A percentile compares a stretch with the other conserved stretches of the same genome.
These are phyloP conservation scores for Melolontha melolontha DNA, from an alignment of 2,888 invertebrate genomes.

Conservation along the genomic window DNA sequence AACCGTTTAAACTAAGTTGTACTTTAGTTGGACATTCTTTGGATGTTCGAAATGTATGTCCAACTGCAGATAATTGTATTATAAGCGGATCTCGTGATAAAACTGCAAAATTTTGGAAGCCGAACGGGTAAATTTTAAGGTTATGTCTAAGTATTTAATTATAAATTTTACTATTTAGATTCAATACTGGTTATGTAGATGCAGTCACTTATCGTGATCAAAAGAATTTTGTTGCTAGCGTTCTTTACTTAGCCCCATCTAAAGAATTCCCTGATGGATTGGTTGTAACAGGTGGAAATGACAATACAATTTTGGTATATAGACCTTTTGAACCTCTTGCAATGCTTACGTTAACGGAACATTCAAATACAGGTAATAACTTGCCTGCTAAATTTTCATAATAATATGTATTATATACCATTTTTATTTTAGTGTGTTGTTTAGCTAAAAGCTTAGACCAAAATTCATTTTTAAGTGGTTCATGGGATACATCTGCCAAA, in stretches of 20 bases:
- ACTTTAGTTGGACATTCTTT: constrained; percentile 83
- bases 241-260: constrained; percentile 81
- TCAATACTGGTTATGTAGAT: constrained; percentile 74
- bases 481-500: constrained; percentile 93
- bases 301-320: constrained; percentile 85
- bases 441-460: constrained; percentile 65
- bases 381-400: constrained; percentile 5
- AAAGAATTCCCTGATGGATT: constrained; percentile 79
- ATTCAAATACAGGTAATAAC: constrained; percentile 76
- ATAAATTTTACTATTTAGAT: constrained; percentile 61
- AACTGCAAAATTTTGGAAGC: constrained; percentile 88
- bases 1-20: constrained; percentile 81
- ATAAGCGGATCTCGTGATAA: constrained; percentile 91
- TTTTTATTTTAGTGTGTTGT: constrained; percentile 67
- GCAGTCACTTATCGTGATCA: constrained; percentile 82
- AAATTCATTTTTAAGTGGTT: constrained; percentile 81
- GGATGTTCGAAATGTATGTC: constrained; percentile 85
- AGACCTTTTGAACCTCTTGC: constrained; percentile 77
- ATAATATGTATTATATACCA: constrained; percentile 12
- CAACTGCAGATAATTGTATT: constrained; percentile 76
- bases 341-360: constrained; percentile 79
- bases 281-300: constrained; percentile 91
- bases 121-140: constrained; percentile 71
- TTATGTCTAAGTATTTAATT: constrained; percentile 41
- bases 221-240: constrained; percentile 86